Evolutionary conservation across 2,113 vertebrate genomes (phyloP), one percentile per base, ranked within the genome.

Genomic region (Carlito syrichta): DNA sequence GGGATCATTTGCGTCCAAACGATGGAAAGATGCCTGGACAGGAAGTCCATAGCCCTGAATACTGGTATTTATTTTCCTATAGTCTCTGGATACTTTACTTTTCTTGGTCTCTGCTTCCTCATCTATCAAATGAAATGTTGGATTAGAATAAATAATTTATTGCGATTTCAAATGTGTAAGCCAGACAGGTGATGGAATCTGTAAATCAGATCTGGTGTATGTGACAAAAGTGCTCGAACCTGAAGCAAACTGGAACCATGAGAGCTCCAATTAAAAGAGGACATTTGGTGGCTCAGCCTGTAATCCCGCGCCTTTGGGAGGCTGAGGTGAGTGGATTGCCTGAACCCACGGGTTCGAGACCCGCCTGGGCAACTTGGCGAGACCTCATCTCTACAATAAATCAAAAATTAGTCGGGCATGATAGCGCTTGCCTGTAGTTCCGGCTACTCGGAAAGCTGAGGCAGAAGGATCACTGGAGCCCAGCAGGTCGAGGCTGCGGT

Each of bases 111-210:
- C 43, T 77, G 54, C 25, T 22, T 88, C 22, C 30, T 88, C 12
- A 32, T 78, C n/a, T 82, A n/a, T 56, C 30, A 52, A 62, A 85
- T 40, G 73, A 95, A 54, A 3, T 4, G 8, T 71, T 87, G 38
- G 25, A 82, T 43, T 62, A 40, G 23, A 71, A 82, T 22, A 79
- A 74, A 50, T 52, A 32, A 56, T 43, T 83, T 12, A 83, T 30
- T 92, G 43, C 8, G 14, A 81, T 89, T 89, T 92, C 63, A 85
- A 82, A n/a, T 58, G 20, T 43, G 35, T 52, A 56, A 95, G 52
- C 66, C 32, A 71, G 43, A 10, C 27, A 91, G 66, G 8, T 52
- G 48, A 27, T 35, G 48, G 14, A 68, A 62, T n/a, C 16, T 35
- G n/a, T 50, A 50, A 23, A 48, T 9, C n/a, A 14, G 30, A 6